phyloP scores from a whole-genome alignment of 2,888 invertebrate genomes.

The Brachycybe producta region DNA sequence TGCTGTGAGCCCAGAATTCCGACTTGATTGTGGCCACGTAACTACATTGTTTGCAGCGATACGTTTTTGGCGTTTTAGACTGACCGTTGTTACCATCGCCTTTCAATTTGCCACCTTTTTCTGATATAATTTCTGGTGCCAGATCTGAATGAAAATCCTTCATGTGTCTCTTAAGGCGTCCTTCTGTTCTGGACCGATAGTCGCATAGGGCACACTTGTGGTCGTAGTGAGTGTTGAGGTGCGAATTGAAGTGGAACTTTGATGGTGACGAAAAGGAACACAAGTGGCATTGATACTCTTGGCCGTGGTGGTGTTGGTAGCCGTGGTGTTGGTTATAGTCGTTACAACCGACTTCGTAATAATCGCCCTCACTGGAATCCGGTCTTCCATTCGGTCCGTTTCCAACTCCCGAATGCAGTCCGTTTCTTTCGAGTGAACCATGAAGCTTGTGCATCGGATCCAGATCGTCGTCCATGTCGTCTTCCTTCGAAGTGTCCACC shows the following conservation, averaged over 20 bases:
- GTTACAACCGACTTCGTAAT: constrained; percentile 8
- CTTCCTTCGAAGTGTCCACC: constrained; percentile 8
- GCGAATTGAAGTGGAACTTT: constrained; percentile 41
- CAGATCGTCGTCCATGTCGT: neutral
- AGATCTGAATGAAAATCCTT: constrained; percentile 31
- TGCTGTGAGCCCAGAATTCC: constrained; percentile 86
- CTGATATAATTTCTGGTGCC: constrained; percentile 32
- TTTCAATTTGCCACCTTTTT: constrained; percentile 24
- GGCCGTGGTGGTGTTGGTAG: constrained; percentile 9
- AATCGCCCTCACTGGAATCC: constrained; percentile 12
- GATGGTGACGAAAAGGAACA: constrained; percentile 38
- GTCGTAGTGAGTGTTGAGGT: constrained; percentile 43
- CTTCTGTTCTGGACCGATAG: constrained; percentile 41
- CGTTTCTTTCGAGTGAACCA: constrained; percentile 1
- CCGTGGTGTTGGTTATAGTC: neutral
- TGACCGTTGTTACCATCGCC: constrained; percentile 30
- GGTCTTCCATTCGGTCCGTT: neutral
- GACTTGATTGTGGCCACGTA: constrained; percentile 72
- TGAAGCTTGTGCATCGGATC: constrained; percentile 2
- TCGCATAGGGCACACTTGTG: constrained; percentile 43
- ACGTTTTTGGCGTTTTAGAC: constrained; percentile 67
- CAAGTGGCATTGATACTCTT: constrained; percentile 39
- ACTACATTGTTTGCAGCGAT: constrained; percentile 85
- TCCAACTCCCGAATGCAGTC: neutral
- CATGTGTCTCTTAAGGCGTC: constrained; percentile 39